Base-by-base conservation (phyloP, 2,113 vertebrate species). In the Dicentrarchus labrax region DNA sequence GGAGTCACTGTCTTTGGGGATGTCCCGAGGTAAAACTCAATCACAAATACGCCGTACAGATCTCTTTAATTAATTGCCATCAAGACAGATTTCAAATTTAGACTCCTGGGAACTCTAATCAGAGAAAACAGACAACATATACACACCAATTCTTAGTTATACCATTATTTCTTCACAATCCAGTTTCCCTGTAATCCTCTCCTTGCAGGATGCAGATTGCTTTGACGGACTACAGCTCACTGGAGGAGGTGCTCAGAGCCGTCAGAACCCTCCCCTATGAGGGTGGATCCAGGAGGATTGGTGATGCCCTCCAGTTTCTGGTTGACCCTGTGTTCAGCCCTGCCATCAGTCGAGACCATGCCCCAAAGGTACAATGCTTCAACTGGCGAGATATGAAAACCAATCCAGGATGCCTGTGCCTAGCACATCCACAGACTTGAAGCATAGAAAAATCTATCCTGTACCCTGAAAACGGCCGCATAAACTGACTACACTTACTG, bases 1-100 rank as follows among this genome's bases (percentile, higher is more conserved):
- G 96, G 96, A 0, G 95, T 97, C 84, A 96, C 95, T 0, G 87
- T 97, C 80, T 97, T 96, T 2, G 93, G 93, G 56, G 95, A 97
- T 51, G 61, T 93, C 50, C 87, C 97, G 3, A 97, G 96, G 97
- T 97, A 89, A 56, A 39, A 77, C 17, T 48, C 6, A 17, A 74
- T 24, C 2, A 10, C 13, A 3, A 30, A 50, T 21, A 47, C 30
- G 50, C 30, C 16, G 13, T 6, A 64, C 47, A 51, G 9, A 70
- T 41, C 30, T 51, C 8, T 61, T 16, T n/a, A 30, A 56, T 11
- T 11, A 8, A 48, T 48, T 0, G 1, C 12, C 39, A 8, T 65
- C 7, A 45, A 45, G 22, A 1, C 4, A 36, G 38, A n/a, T n/a
- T 36, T 39, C 24, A 61, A n/a, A 30, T 36, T 48, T 8, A 48